Base-by-base conservation (phyloP, 2,797 vertebrate species). In the Epinephelus malabaricus region DNA sequence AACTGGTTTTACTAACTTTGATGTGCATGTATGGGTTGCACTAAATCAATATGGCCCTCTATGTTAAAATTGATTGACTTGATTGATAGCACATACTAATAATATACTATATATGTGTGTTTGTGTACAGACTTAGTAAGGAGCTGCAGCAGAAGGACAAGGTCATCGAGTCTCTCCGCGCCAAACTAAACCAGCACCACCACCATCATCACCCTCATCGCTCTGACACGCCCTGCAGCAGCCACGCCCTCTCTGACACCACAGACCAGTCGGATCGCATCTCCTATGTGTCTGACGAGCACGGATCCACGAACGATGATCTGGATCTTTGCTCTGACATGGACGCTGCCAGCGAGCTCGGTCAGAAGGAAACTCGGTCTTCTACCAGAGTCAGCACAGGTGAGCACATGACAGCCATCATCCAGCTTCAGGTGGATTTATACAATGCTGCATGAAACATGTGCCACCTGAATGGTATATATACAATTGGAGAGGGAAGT, bases 61-160 rank as follows among this genome's bases (percentile, higher is more conserved):
- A 3, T 43, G 2, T 43, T 43, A 2, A 3, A 43, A 43, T 12
- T 10, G 40, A 10, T 10, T 43, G 34, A 34, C 34, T 8, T 34
- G 18, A 59, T 1, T 55, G 45, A 40, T 53, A 55, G 9, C 12
- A 19, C 21, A 10, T 19, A 23, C 54, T 25, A 40, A 62, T 68
- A 10, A 6, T 30, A 62, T 68, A 6, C 6, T 45, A 4, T 64
- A 19, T 74, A 40, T 84, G 17, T 78, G 12, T 71, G 11, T 74
- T 46, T 78, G n/a, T 84, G 25, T 73, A 2, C 88, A 99, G 97
- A 87, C 95, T 98, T 50, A 98, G 95, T 79, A 95, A 83, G 79
- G 97, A 98, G 89, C 96, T 98, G 3, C 97, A 97, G 84, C 96
- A 97, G 90, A 98, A 98, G 87, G 96, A 98, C 74, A 96, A 96